phyloP scores from a whole-genome alignment of 1,140 invertebrate species.

The Drosophila grimshawi region DNA sequence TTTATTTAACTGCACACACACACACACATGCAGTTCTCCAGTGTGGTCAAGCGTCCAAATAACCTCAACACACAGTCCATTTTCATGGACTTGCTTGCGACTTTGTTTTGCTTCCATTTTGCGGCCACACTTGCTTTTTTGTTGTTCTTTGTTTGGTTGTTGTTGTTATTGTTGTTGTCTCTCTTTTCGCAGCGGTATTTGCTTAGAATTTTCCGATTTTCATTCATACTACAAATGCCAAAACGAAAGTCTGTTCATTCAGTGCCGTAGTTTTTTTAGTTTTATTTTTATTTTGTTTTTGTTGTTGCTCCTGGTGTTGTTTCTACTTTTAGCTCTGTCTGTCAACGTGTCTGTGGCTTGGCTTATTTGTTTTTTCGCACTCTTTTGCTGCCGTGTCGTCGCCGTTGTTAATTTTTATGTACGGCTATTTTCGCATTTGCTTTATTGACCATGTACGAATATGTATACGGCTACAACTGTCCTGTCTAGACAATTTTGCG shows the following conservation, averaged over 20 bases:
- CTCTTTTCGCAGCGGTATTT: conserved; percentile 47
- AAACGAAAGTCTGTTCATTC: conserved; percentile 41
- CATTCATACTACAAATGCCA: conserved; percentile 51
- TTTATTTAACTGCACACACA: conserved; percentile 70
- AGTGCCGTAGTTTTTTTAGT: conserved; percentile 27
- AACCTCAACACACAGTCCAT: conserved; percentile 39
- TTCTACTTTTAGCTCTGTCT: conserved; percentile 51
- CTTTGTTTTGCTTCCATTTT: conserved; percentile 36
- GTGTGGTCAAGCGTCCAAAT: conserved; percentile 46
- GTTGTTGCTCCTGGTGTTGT: conserved; percentile 13
- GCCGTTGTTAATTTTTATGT: conserved; percentile 79
- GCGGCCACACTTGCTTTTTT: conserved; percentile 17
- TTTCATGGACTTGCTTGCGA: conserved; percentile 12
- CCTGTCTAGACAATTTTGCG: conserved; percentile 62
- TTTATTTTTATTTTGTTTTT: conserved; percentile 34
- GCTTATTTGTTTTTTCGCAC: conserved; percentile 45
- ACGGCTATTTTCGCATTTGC: conserved; percentile 70
- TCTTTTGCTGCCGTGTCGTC: conserved; percentile 66
- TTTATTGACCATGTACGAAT: conserved; percentile 72
- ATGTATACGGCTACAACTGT: neutral
- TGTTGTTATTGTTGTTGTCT: neutral
- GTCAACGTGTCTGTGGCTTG: conserved; percentile 33
- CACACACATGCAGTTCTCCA: conserved; percentile 31
- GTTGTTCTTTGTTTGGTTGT: conserved; percentile 23
- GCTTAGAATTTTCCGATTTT: conserved; percentile 74